Evolutionary conservation across 2,113 vertebrate genomes (phyloP).

Genomic region (Axis porcinus): DNA sequence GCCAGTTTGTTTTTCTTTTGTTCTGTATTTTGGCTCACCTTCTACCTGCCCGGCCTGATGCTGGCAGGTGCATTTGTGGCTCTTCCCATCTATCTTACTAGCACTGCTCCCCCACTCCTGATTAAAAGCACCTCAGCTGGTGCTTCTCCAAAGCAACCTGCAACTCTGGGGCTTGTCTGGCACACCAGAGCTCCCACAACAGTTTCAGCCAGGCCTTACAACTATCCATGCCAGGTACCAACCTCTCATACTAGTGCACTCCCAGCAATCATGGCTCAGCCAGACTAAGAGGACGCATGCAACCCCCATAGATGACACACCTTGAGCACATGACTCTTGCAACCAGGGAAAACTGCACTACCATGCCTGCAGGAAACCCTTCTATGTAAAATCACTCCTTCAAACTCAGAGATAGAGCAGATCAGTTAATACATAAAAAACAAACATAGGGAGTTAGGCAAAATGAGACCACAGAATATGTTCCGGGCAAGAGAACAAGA

Average conservation of each 20-base stretch:
- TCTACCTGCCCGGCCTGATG: background rate
- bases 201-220: background rate
- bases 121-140: background rate
- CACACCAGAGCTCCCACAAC: background rate
- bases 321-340: background rate
- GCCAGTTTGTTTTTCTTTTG: background rate
- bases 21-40: background rate
- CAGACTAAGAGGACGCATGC: too few relatives aligned
- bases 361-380: background rate
- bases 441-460: background rate
- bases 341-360: background rate
- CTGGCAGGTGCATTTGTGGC: background rate
- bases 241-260: background rate
- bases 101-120: background rate
- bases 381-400: background rate
- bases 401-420: background rate
- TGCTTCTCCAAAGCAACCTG: background rate
- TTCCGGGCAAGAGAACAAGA: background rate
- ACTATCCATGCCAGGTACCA: background rate
- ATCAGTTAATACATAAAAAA: background rate
- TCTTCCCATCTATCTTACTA: background rate
- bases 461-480: background rate
- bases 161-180: background rate
- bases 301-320: too few relatives aligned
- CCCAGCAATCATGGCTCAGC: background rate